These are phyloP conservation scores for Eristalinus sepulchralis DNA, from an alignment of 2,888 invertebrate genomes.

Conservation along the genomic window DNA sequence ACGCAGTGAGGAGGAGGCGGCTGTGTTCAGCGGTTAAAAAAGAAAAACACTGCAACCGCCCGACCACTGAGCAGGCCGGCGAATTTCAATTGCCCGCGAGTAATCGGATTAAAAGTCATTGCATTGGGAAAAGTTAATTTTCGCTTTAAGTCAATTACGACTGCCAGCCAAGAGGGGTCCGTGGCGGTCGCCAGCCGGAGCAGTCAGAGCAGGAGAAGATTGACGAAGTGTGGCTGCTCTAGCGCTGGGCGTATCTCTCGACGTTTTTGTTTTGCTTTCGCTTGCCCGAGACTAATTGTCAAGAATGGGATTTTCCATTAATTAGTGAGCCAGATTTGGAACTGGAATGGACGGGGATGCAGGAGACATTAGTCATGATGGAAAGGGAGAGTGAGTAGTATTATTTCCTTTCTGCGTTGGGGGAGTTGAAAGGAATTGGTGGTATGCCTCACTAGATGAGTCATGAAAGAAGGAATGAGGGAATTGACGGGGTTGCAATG, in stretches of 20 bases:
- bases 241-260: conserved; percentile 7
- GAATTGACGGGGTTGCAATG: neutral
- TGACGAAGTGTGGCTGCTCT: conserved; percentile 19
- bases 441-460: conserved; percentile 4
- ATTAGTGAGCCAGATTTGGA: conserved; percentile 31
- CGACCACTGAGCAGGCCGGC: conserved; percentile 2
- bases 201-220: neutral
- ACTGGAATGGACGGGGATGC: neutral
- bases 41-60: conserved; percentile 6
- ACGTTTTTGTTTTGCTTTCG: neutral
- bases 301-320: conserved; percentile 48
- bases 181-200: neutral
- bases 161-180: neutral
- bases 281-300: conserved; percentile 39
- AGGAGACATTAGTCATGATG: conserved; percentile 7
- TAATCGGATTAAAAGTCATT: conserved; percentile 68
- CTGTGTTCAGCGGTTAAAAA: neutral
- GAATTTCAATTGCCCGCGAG: conserved; percentile 68
- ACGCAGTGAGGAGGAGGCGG: neutral
- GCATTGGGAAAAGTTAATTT: conserved; percentile 69
- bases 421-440: neutral
- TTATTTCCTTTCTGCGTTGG: neutral
- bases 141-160: conserved; percentile 65
- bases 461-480: neutral
- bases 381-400: neutral